These are phyloP conservation scores for Berghia stephanieae DNA, from an alignment of 1,140 invertebrate species.

Conservation along the genomic window DNA sequence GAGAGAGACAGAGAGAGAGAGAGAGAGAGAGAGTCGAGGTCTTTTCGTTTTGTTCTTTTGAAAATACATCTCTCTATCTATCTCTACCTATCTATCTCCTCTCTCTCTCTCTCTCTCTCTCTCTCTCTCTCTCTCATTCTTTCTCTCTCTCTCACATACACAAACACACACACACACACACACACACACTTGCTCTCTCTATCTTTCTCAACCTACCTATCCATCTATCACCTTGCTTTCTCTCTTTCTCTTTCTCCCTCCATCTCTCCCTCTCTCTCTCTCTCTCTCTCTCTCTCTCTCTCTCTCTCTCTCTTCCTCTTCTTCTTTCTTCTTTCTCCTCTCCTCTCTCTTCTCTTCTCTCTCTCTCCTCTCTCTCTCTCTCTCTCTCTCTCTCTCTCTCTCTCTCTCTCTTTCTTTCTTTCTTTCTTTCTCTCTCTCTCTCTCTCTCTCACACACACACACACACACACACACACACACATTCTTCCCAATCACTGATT, in stretches of 20 bases:
- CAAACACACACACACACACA: too few relatives aligned
- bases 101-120: slow-evolving; percentile 14
- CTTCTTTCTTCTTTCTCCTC: not conserved
- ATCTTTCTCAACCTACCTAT: not conserved
- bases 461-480: too few relatives aligned
- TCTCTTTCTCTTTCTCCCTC: not conserved
- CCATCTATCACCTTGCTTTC: not conserved
- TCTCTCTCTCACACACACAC: not conserved
- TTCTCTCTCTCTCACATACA: slow-evolving; percentile 10
- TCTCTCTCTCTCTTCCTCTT: not conserved
- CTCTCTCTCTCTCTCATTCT: slow-evolving; percentile 4
- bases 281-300: not conserved
- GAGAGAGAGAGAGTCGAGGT: not conserved
- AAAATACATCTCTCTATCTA: not conserved
- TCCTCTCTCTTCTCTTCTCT: not conserved
- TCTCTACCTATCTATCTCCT: slow-evolving; percentile 12
- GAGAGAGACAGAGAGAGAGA: slow-evolving; percentile 1
- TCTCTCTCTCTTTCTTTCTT: slow-evolving; percentile 1
- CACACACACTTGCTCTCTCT: not conserved
- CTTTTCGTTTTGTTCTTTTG: not conserved
- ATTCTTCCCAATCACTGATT: too few relatives aligned
- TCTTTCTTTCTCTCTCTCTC: not conserved
- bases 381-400: not conserved
- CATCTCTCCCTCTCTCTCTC: not conserved
- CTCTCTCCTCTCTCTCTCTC: slow-evolving; percentile 2